phyloP scores from a whole-genome alignment of 2,113 vertebrate species.

The Accipiter cooperii region DNA sequence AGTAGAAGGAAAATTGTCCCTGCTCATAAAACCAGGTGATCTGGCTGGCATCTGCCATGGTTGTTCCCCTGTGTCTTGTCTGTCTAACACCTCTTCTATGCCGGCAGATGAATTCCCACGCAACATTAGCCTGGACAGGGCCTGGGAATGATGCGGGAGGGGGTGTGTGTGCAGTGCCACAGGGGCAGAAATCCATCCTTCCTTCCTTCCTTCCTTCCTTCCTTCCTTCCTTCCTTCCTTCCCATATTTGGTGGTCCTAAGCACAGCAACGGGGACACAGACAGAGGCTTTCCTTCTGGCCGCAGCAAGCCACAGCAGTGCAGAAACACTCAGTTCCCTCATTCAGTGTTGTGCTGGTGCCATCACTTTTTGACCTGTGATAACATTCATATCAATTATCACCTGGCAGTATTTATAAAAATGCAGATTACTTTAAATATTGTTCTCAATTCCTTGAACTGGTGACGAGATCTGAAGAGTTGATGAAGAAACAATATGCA shows the following conservation, averaged over 20 bases:
- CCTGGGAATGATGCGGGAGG: neutral
- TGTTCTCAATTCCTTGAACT: neutral
- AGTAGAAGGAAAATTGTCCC: neutral
- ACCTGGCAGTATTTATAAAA: neutral
- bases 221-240: neutral
- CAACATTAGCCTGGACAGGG: neutral
- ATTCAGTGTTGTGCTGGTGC: neutral
- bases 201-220: too few relatives aligned
- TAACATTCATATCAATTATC: neutral
- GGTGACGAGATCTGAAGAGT: neutral
- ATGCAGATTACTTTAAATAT: neutral
- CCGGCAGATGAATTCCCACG: neutral
- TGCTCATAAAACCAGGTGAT: neutral
- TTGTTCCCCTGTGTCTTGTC: neutral
- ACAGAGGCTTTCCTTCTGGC: neutral
- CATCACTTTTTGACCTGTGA: neutral
- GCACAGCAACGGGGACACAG: accelerated
- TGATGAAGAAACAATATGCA: neutral
- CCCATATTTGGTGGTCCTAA: neutral
- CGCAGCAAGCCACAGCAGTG: neutral
- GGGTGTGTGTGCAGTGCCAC: too few relatives aligned
- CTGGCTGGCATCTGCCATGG: neutral
- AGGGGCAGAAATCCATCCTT: neutral
- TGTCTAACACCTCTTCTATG: neutral
- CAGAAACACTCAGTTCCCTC: neutral